Base-by-base conservation (phyloP, 2,888 invertebrate species). In the Atethmia centrago region DNA sequence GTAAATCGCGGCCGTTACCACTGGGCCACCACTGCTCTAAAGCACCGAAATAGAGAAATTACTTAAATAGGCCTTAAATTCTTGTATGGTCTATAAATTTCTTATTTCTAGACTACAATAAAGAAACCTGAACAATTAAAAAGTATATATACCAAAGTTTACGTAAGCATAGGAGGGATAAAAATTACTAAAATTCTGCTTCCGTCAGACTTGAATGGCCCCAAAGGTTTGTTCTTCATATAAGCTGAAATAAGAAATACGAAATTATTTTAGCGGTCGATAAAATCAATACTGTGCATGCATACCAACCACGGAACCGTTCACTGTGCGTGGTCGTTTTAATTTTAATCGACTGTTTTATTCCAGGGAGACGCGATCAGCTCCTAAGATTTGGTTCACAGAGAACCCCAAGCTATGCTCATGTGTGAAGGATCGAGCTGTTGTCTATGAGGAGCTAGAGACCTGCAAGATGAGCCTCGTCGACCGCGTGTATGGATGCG, bases 401-500 rank as follows among this genome's bases (percentile, higher is more conserved):
- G 93, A 92, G 83, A 96, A 95, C 80, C 94, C 95, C 0, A 94
- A 93, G 64, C n/a, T 84, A 0, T 96, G 96, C 83, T 80, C 81
- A n/a, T 96, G 96, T 69, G 96, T 96, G 10, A 94, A 94, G 75
- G 95, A 95, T 67, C 90, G 96, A 10, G 83, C 89, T 0, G 85
- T 94, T 0, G 95, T 96, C 0, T 95, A 96, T 61, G 90, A 93
- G 2, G 96, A 96, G 84, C 74, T 96, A 62, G 95, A 95, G 84
- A 92, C 91, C 82, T 93, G 93, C 80, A 95, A 96, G 86, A 95
- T 93, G 94, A 84, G 80, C 16, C 91, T 95, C 2, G 95, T 96
- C 0, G 94, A 95, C 82, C 85, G 91, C 0, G 90, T 96, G 5
- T 96, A 95, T 65, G 93, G 93, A 5, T 92, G 93, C 66, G 93